phyloP scores from a whole-genome alignment of 2,113 vertebrate genomes.

The Nannobrachium achirus region DNA sequence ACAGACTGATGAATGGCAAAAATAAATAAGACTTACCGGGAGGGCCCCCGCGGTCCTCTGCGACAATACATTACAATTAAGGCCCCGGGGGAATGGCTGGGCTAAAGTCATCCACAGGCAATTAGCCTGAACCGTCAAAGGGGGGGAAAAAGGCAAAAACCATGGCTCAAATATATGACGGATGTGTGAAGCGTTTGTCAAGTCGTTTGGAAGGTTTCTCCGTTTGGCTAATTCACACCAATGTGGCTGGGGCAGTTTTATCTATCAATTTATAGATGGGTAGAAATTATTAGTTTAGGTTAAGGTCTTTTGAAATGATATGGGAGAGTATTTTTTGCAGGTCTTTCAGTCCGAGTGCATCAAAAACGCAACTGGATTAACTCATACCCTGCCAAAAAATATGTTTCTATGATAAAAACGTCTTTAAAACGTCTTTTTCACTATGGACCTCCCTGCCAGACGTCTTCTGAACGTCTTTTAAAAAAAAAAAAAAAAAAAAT shows the following conservation, averaged over 20 bases:
- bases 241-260: not conserved
- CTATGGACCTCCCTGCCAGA: no score
- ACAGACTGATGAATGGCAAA: conserved; percentile 66
- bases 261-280: no score
- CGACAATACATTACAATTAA: conserved; percentile 63
- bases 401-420: no score
- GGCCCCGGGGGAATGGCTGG: conserved; percentile 48
- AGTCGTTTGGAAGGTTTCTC: not conserved
- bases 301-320: no score
- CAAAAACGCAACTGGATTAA: no score
- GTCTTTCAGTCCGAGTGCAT: no score
- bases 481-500: no score
- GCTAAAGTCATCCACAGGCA: conserved; percentile 57
- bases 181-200: conserved; percentile 1
- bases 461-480: no score
- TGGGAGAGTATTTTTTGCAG: no score
- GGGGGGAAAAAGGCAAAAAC: conserved; percentile 40
- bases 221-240: not conserved
- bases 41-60: conserved; percentile 40
- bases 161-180: conserved; percentile 14
- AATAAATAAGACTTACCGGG: conserved; percentile 66
- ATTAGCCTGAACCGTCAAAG: conserved; percentile 55
- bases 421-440: no score
- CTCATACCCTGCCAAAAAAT: no score
- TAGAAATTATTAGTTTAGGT: no score